These are phyloP conservation scores for Melipona quadrifasciata DNA, from an alignment of 1,140 invertebrate species.

Conservation along the genomic window DNA sequence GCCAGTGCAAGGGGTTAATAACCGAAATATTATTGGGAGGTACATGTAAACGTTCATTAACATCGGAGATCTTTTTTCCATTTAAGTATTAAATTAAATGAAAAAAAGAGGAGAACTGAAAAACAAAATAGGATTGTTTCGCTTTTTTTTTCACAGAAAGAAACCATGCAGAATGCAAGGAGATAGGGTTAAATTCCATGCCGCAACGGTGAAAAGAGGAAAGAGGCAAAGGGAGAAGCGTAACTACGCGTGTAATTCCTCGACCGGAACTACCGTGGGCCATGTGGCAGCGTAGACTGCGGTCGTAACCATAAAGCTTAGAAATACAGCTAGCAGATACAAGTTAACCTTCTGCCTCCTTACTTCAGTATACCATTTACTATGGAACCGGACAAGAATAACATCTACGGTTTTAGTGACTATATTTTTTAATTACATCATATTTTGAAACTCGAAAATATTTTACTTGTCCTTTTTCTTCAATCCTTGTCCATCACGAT, in stretches of 20 bases:
- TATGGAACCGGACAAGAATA: slow-evolving; percentile 34
- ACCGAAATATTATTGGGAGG: neutral
- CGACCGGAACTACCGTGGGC: slow-evolving; percentile 71
- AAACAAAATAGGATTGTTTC: neutral
- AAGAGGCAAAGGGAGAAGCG: slow-evolving; percentile 8
- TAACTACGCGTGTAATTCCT: slow-evolving; percentile 59
- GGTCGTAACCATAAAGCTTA: slow-evolving; percentile 72
- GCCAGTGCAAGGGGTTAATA: neutral
- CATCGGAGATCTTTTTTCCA: neutral
- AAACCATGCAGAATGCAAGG: neutral
- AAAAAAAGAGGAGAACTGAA: neutral
- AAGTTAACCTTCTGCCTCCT: slow-evolving; percentile 43
- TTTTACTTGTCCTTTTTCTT: neutral
- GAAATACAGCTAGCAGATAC: slow-evolving; percentile 63
- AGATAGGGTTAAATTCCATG: neutral
- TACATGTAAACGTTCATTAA: too few relatives aligned
- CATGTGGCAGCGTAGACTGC: slow-evolving; percentile 69
- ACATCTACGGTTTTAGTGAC: neutral
- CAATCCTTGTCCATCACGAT: neutral
- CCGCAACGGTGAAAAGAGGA: neutral
- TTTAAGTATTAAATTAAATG: neutral
- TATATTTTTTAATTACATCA: slow-evolving; percentile 7
- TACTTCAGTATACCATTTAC: slow-evolving; percentile 36
- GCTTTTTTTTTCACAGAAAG: neutral
- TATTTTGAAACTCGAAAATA: neutral